Conservation (phyloP, 2,888 invertebrate species). For the Gymnosoma rotundatum region DNA sequence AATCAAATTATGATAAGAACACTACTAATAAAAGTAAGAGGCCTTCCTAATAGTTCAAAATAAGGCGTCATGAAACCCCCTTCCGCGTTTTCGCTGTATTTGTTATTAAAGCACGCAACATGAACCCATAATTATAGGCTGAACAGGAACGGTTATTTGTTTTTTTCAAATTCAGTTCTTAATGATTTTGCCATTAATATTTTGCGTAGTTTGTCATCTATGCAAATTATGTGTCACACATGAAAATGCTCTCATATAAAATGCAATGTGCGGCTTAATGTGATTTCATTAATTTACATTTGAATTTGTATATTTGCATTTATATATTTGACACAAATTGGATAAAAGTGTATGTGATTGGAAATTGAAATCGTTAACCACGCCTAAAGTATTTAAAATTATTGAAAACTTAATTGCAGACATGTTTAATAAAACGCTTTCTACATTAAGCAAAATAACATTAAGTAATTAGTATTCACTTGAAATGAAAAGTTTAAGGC, state of each 20-base stretch:
- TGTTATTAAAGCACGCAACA: neutral
- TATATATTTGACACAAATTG: slow-evolving; percentile 13
- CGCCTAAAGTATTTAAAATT: slow-evolving; percentile 23
- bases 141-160: neutral
- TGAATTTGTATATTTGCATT: slow-evolving; percentile 38
- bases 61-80: neutral
- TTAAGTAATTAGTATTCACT: slow-evolving; percentile 3
- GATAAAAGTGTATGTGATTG: neutral
- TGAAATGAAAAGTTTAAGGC: neutral
- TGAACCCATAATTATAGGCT: slow-evolving; percentile 5
- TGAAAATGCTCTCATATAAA: slow-evolving; percentile 45
- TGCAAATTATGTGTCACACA: slow-evolving; percentile 56
- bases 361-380: neutral
- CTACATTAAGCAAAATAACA: neutral
- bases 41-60: too few species aligned
- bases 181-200: slow-evolving; percentile 41
- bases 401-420: slow-evolving; percentile 18
- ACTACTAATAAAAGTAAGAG: too few species aligned
- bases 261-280: slow-evolving; percentile 52
- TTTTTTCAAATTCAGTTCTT: neutral
- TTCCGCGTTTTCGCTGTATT: neutral
- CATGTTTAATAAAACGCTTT: slow-evolving; percentile 9
- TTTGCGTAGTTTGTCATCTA: slow-evolving; percentile 49
- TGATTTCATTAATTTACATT: slow-evolving; percentile 61
- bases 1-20: too few species aligned